A percentile compares a stretch with the other conserved stretches of the same genome.
Conservation (phyloP, 2,888 invertebrate species). For the Allygus modestus region DNA sequence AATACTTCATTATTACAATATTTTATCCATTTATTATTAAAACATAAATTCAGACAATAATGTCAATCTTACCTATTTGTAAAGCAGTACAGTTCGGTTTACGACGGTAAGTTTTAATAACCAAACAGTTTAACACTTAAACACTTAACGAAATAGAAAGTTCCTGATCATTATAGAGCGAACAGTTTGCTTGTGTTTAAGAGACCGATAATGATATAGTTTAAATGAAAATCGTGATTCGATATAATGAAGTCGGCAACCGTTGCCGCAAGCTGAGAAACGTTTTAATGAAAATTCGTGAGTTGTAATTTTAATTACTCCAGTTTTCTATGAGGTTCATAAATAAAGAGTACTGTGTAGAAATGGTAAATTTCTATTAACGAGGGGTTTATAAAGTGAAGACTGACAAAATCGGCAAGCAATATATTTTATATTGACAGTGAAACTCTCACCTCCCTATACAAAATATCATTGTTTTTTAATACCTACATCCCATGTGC, state of each 20-base stretch:
- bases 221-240: conserved; percentile 51
- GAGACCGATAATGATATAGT: conserved; percentile 32
- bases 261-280: conserved; percentile 29
- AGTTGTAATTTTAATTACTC: conserved; percentile 31
- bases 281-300: conserved; percentile 46
- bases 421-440: too few species aligned
- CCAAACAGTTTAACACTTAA: conserved; percentile 1
- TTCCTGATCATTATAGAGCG: neutral
- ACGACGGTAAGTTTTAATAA: neutral
- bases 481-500: too few species aligned
- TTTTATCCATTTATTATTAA: too few species aligned
- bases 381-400: too few species aligned
- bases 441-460: too few species aligned
- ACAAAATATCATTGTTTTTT: too few species aligned
- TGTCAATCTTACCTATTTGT: too few species aligned
- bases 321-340: neutral
- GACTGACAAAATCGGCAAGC: too few species aligned
- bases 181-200: conserved; percentile 29
- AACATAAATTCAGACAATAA: too few species aligned
- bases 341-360: neutral
- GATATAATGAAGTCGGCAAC: conserved; percentile 44
- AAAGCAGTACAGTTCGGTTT: too few species aligned
- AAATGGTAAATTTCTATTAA: neutral
- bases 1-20: too few species aligned
- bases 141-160: conserved; percentile 14